These are phyloP conservation scores for Macaria liturata DNA, from an alignment of 2,888 invertebrate species.

Conservation along the genomic window DNA sequence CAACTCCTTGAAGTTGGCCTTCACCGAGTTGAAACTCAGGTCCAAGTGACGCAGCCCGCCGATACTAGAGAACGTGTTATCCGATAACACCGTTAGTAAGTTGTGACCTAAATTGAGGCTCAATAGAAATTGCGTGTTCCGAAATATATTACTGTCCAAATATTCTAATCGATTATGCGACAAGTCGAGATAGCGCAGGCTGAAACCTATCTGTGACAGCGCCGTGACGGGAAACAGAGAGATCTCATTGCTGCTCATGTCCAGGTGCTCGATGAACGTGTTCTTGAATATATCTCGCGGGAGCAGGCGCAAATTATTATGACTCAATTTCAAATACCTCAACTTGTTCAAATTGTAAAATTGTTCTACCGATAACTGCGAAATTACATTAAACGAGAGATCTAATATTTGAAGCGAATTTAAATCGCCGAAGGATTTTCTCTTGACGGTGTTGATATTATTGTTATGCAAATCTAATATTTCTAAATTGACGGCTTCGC, in stretches of 20 bases:
- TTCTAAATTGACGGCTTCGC: constrained; percentile 87
- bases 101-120: constrained; percentile 91
- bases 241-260: constrained; percentile 90
- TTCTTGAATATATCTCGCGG: constrained; percentile 91
- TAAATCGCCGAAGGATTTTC: constrained; percentile 90
- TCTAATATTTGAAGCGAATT: constrained; percentile 90
- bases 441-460: constrained; percentile 87
- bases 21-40: constrained; percentile 90
- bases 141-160: constrained; percentile 93
- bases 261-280: constrained; percentile 90
- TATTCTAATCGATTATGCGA: constrained; percentile 92
- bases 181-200: constrained; percentile 90
- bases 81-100: constrained; percentile 92
- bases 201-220: constrained; percentile 90
- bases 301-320: constrained; percentile 88
- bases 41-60: constrained; percentile 91
- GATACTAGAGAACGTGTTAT: constrained; percentile 93
- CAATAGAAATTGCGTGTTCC: constrained; percentile 90
- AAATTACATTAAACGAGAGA: constrained; percentile 89
- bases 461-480: constrained; percentile 89
- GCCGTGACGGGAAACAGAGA: constrained; percentile 91
- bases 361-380: constrained; percentile 90
- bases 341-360: constrained; percentile 90
- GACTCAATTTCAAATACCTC: constrained; percentile 88
- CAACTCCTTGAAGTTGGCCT: constrained; percentile 93